Conservation (phyloP, 2,113 vertebrate genomes). For the Mormyrus lacerda region DNA sequence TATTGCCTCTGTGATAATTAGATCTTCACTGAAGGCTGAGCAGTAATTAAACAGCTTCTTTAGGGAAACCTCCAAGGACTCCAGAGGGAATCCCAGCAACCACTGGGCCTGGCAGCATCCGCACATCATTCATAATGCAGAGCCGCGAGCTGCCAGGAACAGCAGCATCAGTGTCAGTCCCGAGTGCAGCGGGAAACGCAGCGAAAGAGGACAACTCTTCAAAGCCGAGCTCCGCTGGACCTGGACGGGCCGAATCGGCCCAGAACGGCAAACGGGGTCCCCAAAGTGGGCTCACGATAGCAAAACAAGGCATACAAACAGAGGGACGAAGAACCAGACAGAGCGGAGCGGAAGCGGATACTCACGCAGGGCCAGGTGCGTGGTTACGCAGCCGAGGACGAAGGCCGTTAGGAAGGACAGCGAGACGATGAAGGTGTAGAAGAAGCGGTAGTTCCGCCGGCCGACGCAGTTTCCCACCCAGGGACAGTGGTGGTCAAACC, state of each 20-base stretch:
- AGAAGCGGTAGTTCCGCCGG: conserved; percentile 91
- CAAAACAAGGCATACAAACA: not conserved
- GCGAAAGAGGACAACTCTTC: not conserved
- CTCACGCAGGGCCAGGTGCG: conserved; percentile 85
- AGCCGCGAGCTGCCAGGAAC: not conserved
- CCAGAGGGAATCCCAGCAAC: not conserved
- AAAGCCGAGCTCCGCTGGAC: not conserved
- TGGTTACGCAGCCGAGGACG: conserved; percentile 90
- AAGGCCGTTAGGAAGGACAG: conserved; percentile 89
- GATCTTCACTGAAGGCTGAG: not conserved
- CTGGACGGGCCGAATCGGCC: not conserved
- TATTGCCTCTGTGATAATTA: not conserved
- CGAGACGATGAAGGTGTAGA: conserved; percentile 90
- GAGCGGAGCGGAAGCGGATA: conserved; percentile 2
- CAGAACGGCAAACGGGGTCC: not conserved
- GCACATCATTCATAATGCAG: not conserved
- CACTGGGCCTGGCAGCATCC: not conserved
- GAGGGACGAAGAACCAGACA: not conserved
- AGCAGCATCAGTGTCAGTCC: not conserved
- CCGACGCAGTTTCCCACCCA: conserved; percentile 98
- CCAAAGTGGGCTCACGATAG: not conserved
- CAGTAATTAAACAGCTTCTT: conserved; percentile 12
- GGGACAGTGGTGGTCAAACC: conserved; percentile 93
- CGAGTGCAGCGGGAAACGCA: not conserved
- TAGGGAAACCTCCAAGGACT: not conserved